phyloP scores from a whole-genome alignment of 2,888 invertebrate species.

The Cheilosia scutellata region DNA sequence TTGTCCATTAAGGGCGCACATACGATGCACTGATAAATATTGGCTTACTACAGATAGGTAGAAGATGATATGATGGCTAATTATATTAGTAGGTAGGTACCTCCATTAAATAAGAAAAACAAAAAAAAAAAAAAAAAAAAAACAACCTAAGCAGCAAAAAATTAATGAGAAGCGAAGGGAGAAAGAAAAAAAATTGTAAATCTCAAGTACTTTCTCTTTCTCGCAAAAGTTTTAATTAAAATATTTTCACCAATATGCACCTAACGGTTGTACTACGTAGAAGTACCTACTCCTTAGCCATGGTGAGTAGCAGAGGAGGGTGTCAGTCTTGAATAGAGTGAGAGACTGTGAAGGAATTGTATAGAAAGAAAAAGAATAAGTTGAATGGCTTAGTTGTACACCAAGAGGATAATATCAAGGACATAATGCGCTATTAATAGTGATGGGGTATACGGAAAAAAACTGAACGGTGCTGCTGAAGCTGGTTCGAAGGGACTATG shows the following conservation, averaged over 20 bases:
- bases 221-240: slow-evolving; percentile 72
- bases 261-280: slow-evolving; percentile 21
- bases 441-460: slow-evolving; percentile 29
- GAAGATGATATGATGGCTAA: too few species aligned
- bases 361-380: slow-evolving; percentile 61
- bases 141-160: slow-evolving; percentile 40
- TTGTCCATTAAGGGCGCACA: too few species aligned
- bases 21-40: too few species aligned
- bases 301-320: background rate
- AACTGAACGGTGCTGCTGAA: background rate
- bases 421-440: slow-evolving; percentile 74
- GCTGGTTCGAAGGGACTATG: slow-evolving; percentile 51
- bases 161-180: slow-evolving; percentile 31
- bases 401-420: slow-evolving; percentile 67
- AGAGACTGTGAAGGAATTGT: slow-evolving; percentile 44
- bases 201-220: slow-evolving; percentile 63
- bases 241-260: slow-evolving; percentile 74
- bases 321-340: slow-evolving; percentile 25
- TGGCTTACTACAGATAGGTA: too few species aligned
- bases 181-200: slow-evolving; percentile 11
- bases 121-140: slow-evolving; percentile 40
- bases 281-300: slow-evolving; percentile 2
- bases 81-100: too few species aligned
- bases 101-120: slow-evolving; percentile 19
- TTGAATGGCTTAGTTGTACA: slow-evolving; percentile 66